phyloP scores from a whole-genome alignment of 1,140 invertebrate genomes.

The Leptopilina clavipes region DNA sequence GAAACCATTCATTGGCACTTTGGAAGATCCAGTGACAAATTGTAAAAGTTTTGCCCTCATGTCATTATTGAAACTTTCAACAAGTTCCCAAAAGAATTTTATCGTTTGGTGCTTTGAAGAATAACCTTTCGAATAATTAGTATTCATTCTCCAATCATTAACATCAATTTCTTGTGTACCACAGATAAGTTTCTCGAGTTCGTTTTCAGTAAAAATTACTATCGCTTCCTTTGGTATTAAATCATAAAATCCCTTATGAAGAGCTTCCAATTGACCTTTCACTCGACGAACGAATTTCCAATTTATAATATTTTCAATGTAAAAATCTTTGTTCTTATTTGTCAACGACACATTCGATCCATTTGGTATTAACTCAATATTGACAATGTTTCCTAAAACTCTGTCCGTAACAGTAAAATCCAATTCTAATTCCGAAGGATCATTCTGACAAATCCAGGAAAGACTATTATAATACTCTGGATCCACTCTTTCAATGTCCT shows the following conservation, averaged over 20 bases:
- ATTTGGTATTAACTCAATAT: not conserved
- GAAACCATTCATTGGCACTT: constrained; percentile 6
- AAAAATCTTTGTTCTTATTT: not conserved
- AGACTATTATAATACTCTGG: not conserved
- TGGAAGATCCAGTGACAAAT: not conserved
- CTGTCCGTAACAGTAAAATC: not conserved
- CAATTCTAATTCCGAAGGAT: not conserved
- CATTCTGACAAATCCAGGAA: not conserved
- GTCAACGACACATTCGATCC: not conserved
- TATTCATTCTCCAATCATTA: constrained; percentile 5
- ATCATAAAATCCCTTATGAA: not conserved
- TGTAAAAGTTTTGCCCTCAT: constrained; percentile 3
- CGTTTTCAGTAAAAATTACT: not conserved
- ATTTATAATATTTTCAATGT: not conserved
- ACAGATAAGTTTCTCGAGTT: not conserved
- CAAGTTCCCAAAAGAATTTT: not conserved
- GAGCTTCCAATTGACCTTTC: not conserved
- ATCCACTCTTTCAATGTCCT: not conserved
- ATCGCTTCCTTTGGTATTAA: not conserved
- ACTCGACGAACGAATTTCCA: not conserved
- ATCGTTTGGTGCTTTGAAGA: not conserved
- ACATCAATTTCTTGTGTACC: not conserved
- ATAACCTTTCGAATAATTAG: not conserved
- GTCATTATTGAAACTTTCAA: not conserved
- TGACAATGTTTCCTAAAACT: not conserved